Evolutionary conservation across 2,113 vertebrate genomes (phyloP).

Genomic region (Typhlomys cinereus): DNA sequence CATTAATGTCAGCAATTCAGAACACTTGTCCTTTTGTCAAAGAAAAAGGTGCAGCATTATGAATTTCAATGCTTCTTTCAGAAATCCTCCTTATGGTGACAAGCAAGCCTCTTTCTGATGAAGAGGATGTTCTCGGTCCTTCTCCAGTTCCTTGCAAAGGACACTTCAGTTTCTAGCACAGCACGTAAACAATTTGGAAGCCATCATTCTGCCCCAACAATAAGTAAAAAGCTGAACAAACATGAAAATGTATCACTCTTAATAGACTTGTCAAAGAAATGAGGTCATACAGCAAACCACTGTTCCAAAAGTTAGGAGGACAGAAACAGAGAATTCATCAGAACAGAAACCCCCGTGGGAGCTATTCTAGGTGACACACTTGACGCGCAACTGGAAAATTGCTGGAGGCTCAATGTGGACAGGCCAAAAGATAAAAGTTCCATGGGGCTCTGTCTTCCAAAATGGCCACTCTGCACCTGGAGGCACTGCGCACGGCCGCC

Average conservation of each 20-base stretch:
- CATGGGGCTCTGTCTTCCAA: too few species aligned
- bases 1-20: conserved; percentile 30
- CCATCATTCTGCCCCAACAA: not conserved
- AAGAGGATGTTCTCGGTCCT: too few species aligned
- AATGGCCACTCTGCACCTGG: too few species aligned
- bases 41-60: not conserved
- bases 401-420: not conserved
- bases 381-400: not conserved
- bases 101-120: not conserved
- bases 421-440: not conserved
- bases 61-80: not conserved
- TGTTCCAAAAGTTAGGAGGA: not conserved
- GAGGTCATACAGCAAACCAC: too few species aligned
- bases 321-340: not conserved
- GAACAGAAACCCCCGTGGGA: not conserved
- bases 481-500: too few species aligned
- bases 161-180: not conserved
- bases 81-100: not conserved
- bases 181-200: not conserved
- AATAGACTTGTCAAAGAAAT: not conserved
- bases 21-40: conserved; percentile 1
- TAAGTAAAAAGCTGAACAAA: not conserved
- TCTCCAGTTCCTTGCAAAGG: not conserved
- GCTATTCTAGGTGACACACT: not conserved
- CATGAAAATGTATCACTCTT: not conserved